A percentile compares a stretch with the other conserved stretches of the same genome.
phyloP scores from a whole-genome alignment of 2,113 vertebrate genomes.

The Strix uralensis region DNA sequence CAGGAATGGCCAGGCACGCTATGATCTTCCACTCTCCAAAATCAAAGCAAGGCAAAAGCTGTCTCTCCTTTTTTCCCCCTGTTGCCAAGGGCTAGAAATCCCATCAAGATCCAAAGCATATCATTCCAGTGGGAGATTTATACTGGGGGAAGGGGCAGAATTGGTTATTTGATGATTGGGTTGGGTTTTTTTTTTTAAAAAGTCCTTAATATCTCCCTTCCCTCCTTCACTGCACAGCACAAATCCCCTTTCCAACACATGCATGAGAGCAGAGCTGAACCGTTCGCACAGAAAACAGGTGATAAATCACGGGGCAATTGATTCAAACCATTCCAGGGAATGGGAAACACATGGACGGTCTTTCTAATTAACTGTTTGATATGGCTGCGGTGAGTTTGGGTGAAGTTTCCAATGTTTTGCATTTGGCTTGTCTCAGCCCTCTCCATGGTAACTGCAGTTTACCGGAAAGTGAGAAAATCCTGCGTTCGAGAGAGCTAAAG shows the following conservation, averaged over 20 bases:
- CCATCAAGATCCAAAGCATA: neutral
- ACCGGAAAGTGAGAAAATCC: constrained; percentile 67
- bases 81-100: neutral
- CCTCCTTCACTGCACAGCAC: neutral
- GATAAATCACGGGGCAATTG: constrained; percentile 74
- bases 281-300: constrained; percentile 69
- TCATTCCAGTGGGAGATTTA: neutral
- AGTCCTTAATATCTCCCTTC: neutral
- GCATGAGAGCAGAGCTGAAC: constrained; percentile 41
- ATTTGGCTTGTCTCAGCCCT: constrained; percentile 63
- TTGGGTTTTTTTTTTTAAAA: neutral
- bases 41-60: constrained; percentile 8
- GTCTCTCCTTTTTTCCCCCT: neutral
- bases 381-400: constrained; percentile 34
- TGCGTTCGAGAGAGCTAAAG: constrained; percentile 2
- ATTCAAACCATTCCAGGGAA: constrained; percentile 68
- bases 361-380: constrained; percentile 73
- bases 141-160: neutral
- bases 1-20: neutral
- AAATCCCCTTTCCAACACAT: constrained; percentile 56
- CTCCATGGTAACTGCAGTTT: constrained; percentile 75
- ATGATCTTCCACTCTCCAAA: neutral
- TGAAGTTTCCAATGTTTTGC: constrained; percentile 68
- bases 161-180: neutral
- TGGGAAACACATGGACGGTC: constrained; percentile 75